Conservation (phyloP, 1,140 invertebrate species). For the Laupala kohalensis region DNA sequence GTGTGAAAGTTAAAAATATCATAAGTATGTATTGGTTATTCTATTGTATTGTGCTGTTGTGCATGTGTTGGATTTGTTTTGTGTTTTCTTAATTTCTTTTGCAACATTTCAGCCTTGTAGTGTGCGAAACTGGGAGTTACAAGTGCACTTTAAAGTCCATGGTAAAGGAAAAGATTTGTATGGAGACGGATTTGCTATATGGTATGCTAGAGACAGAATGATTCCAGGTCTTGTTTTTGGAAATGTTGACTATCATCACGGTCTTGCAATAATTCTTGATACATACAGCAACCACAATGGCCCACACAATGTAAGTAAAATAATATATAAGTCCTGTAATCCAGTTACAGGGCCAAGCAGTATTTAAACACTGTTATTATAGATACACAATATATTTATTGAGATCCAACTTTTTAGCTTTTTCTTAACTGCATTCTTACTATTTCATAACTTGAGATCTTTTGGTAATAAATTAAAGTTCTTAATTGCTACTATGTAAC, state of each 20-base stretch:
- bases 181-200: conserved; percentile 94
- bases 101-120: conserved; percentile 53
- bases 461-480: too few species aligned
- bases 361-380: too few species aligned
- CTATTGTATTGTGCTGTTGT: too few species aligned
- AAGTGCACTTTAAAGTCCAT: conserved; percentile 92
- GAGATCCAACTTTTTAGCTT: too few species aligned
- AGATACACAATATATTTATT: too few species aligned
- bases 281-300: conserved; percentile 99
- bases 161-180: conserved; percentile 89
- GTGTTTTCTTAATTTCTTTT: not conserved
- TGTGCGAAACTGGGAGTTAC: conserved; percentile 88
- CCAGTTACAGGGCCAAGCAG: too few species aligned
- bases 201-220: conserved; percentile 91
- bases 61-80: not conserved
- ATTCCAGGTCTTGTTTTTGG: conserved; percentile 84
- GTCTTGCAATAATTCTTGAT: conserved; percentile 88
- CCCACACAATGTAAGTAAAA: conserved; percentile 71
- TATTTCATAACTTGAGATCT: too few species aligned
- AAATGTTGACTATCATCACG: conserved; percentile 82
- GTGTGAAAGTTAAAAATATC: too few species aligned
- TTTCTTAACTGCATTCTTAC: too few species aligned
- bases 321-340: too few species aligned
- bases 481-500: too few species aligned
- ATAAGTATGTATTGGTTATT: too few species aligned